Conservation (phyloP, 1,140 invertebrate genomes). For the Microplitis mediator region DNA sequence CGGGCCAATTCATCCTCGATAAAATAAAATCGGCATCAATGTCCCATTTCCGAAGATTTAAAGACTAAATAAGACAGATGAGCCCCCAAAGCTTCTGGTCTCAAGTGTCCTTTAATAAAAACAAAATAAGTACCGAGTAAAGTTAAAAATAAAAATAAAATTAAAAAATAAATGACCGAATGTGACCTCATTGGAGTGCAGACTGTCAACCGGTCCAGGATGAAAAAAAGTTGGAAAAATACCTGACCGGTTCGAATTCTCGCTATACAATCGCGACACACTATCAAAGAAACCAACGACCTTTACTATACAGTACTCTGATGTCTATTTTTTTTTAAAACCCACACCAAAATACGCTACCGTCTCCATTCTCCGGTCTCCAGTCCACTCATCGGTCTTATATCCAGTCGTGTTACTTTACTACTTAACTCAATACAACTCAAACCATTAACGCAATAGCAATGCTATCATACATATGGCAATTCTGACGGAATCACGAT, state of each 20-base stretch:
- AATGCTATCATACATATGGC: neutral
- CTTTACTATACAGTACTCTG: constrained; percentile 32
- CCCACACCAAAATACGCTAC: neutral
- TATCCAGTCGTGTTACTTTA: neutral
- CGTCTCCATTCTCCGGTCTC: too few species aligned
- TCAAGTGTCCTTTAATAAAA: too few species aligned
- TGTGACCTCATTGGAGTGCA: constrained; percentile 33
- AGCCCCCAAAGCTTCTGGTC: too few species aligned
- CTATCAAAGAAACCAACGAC: constrained; percentile 37
- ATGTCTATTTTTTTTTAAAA: neutral
- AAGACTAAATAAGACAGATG: too few species aligned
- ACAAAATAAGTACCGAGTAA: neutral
- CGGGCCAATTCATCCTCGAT: constrained; percentile 29
- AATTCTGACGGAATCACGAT: neutral
- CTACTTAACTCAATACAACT: too few species aligned
- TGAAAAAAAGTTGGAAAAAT: constrained; percentile 43
- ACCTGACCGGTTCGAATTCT: constrained; percentile 44
- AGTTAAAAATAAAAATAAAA: constrained; percentile 22
- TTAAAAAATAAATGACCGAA: constrained; percentile 24
- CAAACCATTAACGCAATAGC: too few species aligned
- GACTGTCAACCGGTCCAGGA: constrained; percentile 15
- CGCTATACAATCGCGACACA: constrained; percentile 27
- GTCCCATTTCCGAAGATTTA: too few species aligned
- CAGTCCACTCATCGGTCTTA: neutral
- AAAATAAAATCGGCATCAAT: too few species aligned